phyloP scores from a whole-genome alignment of 2,113 vertebrate species.

The Steatornis caripensis region DNA sequence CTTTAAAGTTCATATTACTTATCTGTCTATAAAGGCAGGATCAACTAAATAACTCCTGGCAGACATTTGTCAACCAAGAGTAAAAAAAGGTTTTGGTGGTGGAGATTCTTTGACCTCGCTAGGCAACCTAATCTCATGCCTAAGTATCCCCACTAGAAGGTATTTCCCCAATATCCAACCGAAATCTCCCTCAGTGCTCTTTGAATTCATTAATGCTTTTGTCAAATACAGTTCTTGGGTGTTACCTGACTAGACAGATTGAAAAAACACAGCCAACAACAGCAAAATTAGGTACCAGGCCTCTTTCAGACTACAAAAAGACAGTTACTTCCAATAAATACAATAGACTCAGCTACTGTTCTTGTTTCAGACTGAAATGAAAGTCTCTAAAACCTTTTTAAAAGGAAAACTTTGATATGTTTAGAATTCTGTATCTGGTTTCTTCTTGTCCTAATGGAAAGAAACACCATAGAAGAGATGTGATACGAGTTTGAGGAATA shows the following conservation, averaged over 20 bases:
- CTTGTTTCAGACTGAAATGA: not conserved
- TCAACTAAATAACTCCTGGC: not conserved
- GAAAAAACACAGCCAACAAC: not conserved
- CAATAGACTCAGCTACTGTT: not conserved
- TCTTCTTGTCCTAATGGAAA: not conserved
- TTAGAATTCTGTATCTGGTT: not conserved
- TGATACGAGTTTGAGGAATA: not conserved
- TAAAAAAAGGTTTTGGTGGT: not conserved
- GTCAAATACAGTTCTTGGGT: not conserved
- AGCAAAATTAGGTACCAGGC: not conserved
- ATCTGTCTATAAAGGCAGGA: not conserved
- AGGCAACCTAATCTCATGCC: not conserved
- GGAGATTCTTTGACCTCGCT: not conserved
- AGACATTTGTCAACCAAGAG: conserved; percentile 7
- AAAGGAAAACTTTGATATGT: not conserved
- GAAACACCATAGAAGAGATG: not conserved
- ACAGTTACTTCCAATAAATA: not conserved
- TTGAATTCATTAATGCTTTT: not conserved
- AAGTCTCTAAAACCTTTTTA: not conserved
- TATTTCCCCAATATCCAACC: not conserved
- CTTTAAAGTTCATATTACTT: not conserved
- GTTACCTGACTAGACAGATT: not conserved
- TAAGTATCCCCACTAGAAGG: not conserved
- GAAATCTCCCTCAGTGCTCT: not conserved
- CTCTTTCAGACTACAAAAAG: not conserved